These are phyloP conservation scores for Notocelia uddmanniana DNA, from an alignment of 2,888 invertebrate species.

Conservation along the genomic window DNA sequence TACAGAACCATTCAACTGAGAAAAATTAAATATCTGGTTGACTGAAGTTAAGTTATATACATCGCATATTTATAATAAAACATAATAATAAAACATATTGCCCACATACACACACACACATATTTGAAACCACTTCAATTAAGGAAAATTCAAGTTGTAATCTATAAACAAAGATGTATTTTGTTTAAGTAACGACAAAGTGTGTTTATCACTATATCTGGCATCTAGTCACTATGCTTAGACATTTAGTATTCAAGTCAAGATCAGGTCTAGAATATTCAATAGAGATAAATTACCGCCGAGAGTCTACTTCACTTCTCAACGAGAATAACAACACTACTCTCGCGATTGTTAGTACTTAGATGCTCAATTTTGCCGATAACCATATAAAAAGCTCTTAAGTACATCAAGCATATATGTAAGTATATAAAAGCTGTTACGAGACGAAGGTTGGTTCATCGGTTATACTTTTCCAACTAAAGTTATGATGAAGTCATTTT, in stretches of 20 bases:
- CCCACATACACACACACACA: no score
- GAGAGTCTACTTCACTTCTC: not conserved
- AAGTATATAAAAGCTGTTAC: constrained; percentile 10
- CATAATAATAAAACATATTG: no score
- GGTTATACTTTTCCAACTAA: constrained; percentile 24
- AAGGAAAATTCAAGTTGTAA: no score
- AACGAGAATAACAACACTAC: not conserved
- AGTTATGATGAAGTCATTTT: constrained; percentile 38
- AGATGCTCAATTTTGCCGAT: constrained; percentile 12
- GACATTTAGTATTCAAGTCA: constrained; percentile 11
- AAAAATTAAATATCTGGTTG: no score
- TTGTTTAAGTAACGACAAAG: no score
- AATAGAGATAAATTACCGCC: constrained; percentile 2
- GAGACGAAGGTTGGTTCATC: constrained; percentile 21
- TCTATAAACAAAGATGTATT: no score
- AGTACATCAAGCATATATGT: constrained; percentile 9
- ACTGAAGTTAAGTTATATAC: no score
- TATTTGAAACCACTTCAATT: no score
- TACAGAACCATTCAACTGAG: no score
- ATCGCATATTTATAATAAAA: no score
- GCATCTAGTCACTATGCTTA: not conserved
- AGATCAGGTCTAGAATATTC: constrained; percentile 10
- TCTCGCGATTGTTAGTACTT: not conserved
- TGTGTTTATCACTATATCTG: no score
- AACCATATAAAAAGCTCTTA: constrained; percentile 22